Base-by-base conservation (phyloP, 2,113 vertebrate species). In the Cyanoramphus novaezelandiae region DNA sequence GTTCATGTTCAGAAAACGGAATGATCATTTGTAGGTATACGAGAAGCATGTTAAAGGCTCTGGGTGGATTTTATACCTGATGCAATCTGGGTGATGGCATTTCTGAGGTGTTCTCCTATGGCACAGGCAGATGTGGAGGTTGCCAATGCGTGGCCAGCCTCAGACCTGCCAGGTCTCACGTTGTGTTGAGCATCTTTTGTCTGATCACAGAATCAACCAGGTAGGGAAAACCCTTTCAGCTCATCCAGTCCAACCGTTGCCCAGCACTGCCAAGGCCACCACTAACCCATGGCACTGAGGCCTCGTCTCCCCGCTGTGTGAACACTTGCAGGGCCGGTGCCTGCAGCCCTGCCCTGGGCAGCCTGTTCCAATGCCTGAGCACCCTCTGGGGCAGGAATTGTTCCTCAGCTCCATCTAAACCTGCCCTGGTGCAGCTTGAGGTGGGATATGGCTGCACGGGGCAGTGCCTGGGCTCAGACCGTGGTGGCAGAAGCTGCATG, bases 161-260 rank as follows among this genome's bases (percentile, higher is more conserved):
- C 67, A 55, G 25, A 14, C 7, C 43, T 46, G 62, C 65, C 11
- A 4, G 31, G 25, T 27, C 47, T 41, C 47, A 15, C 2, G 2
- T 62, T 37, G 43, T 47, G 33, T 72, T 31, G 88, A 81, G 88
- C 59, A 27, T 43, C 81, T 55, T 6, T 9, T 8, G 1, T 5
- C 57, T n/a, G 33, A 15, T 59, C 55, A n/a, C 33, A 23, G 33
- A 59, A n/a, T 23, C 55, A 59, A 4, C 33, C 33, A 15, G 33
- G 33, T n/a, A 23, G 20, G 55, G n/a, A n/a, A 33, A 21, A 4
- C 6, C 55, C 33, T 57, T n/a, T 57, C 4, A 7, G 19, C 55
- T n/a, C 33, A 57, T n/a, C 19, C 9, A 9, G 13, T n/a, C 33
- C 33, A 1, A 6, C 33, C 9, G 0, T n/a, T 21, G 39, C 21